Evolutionary conservation across 2,797 vertebrate species (phyloP), one percentile per base, ranked within the genome.

Genomic region (Cacajao melanocephalus): DNA sequence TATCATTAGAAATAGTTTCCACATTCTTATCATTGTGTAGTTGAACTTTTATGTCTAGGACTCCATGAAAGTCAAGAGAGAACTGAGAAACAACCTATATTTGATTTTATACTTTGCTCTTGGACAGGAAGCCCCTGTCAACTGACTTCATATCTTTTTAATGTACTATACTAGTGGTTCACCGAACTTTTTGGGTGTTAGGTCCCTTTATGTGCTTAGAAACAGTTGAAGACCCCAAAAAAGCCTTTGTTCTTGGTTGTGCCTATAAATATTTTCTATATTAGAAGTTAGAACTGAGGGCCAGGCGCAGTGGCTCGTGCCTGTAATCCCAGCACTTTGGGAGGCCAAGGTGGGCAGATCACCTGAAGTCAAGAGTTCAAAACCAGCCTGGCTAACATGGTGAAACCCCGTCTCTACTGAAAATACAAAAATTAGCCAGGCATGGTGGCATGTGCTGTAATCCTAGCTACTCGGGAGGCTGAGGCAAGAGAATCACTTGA

Each of bases 1-100:
- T 39, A 12, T 58, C 67, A 67, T 88, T 96, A 84, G 85, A 93
- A 94, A 96, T 86, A 70, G 57, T 58, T 39, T 91, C 36, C 7
- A 24, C 48, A 30, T 86, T 95, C 70, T 88, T 85, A 70, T 50
- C 28, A 8, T 93, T 70, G 44, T 44, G 48, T 50, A 81, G 11
- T 41, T 80, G 58, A 82, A 61, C 24, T 70, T 94, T 61, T 30
- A 44, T 46, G 24, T 86, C 67, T 58, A 57, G 7, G 67, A 52
- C 30, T 52, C 2, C 36, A 78, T 87, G n/a, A 78, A 73, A 88
- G 61, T 88, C 73, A 36, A 50, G 81, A 36, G 57, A 72, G 48
- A 95, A 75, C 33, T 75, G 22, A 22, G 61, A 87, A 83, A 13
- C 39, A 61, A 30, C 10, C 33, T 73, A 7, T 75, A 0, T 84